A percentile compares a stretch with the other conserved stretches of the same genome.
Conservation (phyloP, 2,113 vertebrate species). For the Aegithalos caudatus region DNA sequence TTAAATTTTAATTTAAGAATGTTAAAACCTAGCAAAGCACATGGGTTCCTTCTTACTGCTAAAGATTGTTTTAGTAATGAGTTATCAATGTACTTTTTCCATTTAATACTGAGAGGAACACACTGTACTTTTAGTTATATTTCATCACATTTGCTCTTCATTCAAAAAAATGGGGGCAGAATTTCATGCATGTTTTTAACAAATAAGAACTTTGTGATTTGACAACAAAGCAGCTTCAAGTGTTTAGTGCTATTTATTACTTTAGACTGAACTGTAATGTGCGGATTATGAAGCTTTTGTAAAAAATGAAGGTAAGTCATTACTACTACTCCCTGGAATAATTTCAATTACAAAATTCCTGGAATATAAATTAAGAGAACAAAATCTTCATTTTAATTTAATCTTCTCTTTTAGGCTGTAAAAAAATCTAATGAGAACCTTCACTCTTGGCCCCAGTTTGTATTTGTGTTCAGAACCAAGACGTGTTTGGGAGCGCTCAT, state of each 20-base stretch:
- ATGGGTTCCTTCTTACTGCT: neutral
- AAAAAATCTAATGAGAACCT: constrained; percentile 22
- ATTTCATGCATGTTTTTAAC: neutral
- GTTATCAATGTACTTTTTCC: neutral
- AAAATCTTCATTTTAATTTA: neutral
- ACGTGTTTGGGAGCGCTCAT: neutral
- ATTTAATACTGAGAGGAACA: neutral
- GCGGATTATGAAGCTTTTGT: constrained; percentile 14
- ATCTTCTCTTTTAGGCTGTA: neutral
- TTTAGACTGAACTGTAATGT: neutral
- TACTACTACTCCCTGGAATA: neutral
- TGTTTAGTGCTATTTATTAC: neutral
- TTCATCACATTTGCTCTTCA: neutral
- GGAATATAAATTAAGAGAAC: neutral
- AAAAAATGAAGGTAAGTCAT: constrained; percentile 12
- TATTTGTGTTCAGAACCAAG: constrained; percentile 24
- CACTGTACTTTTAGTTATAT: neutral
- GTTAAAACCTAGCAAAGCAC: neutral
- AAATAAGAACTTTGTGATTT: neutral
- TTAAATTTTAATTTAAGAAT: neutral
- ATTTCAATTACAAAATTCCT: neutral
- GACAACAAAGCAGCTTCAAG: neutral
- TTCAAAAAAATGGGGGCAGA: neutral
- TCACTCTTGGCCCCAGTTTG: neutral
- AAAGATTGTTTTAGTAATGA: neutral